These are phyloP conservation scores for Lordiphosa fenestrarum DNA, from an alignment of 2,888 invertebrate genomes.

Conservation along the genomic window DNA sequence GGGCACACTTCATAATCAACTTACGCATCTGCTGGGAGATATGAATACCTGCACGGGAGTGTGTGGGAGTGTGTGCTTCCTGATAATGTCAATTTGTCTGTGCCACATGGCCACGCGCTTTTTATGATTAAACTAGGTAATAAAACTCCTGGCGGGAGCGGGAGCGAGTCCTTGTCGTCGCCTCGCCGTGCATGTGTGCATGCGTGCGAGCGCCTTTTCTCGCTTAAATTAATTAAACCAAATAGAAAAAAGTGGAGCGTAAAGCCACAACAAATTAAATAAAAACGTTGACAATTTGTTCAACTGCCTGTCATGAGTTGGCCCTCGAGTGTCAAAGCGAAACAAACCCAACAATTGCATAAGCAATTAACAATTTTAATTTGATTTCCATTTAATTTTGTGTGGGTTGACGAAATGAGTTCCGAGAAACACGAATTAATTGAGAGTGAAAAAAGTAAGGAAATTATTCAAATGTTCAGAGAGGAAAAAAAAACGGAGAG, in stretches of 20 bases:
- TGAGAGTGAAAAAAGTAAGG: no score
- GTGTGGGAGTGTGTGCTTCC: conserved; percentile 11
- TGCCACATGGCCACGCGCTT: conserved; percentile 51
- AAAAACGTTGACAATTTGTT: conserved; percentile 51
- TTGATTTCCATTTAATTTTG: conserved; percentile 20
- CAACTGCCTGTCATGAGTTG: conserved; percentile 17
- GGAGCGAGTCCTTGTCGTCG: conserved; percentile 3
- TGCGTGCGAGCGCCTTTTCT: conserved; percentile 25
- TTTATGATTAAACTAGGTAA: conserved; percentile 65
- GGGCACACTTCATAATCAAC: conserved; percentile 64
- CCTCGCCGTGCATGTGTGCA: conserved; percentile 3
- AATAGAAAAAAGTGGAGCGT: conserved; percentile 35
- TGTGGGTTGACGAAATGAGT: background rate
- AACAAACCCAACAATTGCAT: conserved; percentile 11
- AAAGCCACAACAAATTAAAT: conserved; percentile 57
- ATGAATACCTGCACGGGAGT: background rate
- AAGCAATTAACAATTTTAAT: conserved; percentile 47
- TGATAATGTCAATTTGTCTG: conserved; percentile 50
- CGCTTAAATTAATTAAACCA: conserved; percentile 65
- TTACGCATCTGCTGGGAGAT: conserved; percentile 45
- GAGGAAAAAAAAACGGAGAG: no score
- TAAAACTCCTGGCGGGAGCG: conserved; percentile 22
- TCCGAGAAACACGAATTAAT: no score
- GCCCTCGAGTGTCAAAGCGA: conserved; percentile 6
- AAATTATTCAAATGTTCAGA: no score